Evolutionary conservation across 2,888 invertebrate genomes (phyloP).

Genomic region (Chesias legatella): DNA sequence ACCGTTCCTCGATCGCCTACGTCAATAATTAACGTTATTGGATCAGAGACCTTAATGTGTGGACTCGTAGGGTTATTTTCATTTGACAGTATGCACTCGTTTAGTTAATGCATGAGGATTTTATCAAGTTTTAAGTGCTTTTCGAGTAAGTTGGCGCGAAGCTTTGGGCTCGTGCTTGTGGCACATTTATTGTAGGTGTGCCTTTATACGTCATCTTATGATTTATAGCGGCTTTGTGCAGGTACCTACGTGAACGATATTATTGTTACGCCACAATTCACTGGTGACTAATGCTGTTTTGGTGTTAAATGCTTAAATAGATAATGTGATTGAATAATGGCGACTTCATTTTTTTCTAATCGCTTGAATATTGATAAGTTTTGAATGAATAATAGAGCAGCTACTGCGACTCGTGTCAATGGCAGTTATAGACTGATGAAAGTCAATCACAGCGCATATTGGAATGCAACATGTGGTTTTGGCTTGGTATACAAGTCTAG

Average conservation of each 20-base stretch:
- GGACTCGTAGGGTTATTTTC: conserved; percentile 25
- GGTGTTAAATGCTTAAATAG: conserved; percentile 20
- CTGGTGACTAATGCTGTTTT: conserved; percentile 32
- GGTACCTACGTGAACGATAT: conserved; percentile 28
- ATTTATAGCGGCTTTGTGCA: conserved; percentile 35
- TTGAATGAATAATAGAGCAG: conserved; percentile 9
- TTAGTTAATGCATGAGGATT: conserved; percentile 31
- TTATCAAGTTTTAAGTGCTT: conserved; percentile 35
- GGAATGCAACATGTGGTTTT: no score
- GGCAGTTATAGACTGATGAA: no score
- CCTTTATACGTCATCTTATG: conserved; percentile 35
- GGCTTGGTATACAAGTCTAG: no score
- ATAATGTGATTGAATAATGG: conserved; percentile 18
- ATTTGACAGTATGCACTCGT: conserved; percentile 19
- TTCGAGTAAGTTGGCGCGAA: conserved; percentile 20
- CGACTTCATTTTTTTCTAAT: conserved; percentile 21
- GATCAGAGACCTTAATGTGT: conserved; percentile 23
- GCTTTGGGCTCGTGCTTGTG: conserved; percentile 21
- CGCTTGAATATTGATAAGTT: conserved; percentile 27
- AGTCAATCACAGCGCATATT: no score
- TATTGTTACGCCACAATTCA: conserved; percentile 29
- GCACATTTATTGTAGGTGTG: conserved; percentile 32
- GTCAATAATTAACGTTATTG: conserved; percentile 15
- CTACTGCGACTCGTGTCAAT: no score
- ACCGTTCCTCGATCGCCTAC: conserved; percentile 27